Conservation (phyloP, 1,140 invertebrate species). For the Cheumatopsyche charites region DNA sequence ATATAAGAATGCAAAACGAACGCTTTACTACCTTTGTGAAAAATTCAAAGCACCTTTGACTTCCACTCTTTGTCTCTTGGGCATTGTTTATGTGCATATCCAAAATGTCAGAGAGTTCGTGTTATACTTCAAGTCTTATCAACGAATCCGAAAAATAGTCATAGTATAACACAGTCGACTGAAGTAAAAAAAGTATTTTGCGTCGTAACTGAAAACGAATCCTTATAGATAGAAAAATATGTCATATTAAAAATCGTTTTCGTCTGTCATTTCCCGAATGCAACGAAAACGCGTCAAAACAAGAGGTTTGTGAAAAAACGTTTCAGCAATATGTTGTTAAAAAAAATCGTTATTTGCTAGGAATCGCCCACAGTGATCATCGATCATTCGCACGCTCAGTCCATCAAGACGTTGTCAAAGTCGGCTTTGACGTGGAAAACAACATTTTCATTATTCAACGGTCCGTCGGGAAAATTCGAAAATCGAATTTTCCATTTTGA, state of each 20-base stretch:
- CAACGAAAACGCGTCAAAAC: not conserved
- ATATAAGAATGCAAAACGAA: too few species aligned
- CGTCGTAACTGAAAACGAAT: too few species aligned
- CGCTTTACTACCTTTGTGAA: too few species aligned
- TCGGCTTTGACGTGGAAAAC: slow-evolving; percentile 4
- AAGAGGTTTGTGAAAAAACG: not conserved
- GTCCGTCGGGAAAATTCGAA: not conserved
- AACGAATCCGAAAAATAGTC: too few species aligned
- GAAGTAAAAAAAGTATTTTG: too few species aligned
- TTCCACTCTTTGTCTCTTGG: too few species aligned
- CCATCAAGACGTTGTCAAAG: slow-evolving; percentile 14
- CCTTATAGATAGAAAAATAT: not conserved
- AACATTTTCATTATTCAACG: slow-evolving; percentile 11
- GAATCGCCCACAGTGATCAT: not conserved
- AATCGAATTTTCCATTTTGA: not conserved
- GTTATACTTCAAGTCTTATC: too few species aligned
- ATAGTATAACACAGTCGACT: too few species aligned
- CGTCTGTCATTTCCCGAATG: not conserved
- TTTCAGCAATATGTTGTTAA: not conserved
- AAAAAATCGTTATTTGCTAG: not conserved
- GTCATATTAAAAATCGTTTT: not conserved
- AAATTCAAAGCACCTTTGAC: too few species aligned
- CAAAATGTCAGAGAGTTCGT: too few species aligned
- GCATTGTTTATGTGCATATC: too few species aligned
- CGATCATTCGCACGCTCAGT: slow-evolving; percentile 8